Evolutionary conservation across 1,140 invertebrate genomes (phyloP).

Genomic region (Eriosoma lanigerum): DNA sequence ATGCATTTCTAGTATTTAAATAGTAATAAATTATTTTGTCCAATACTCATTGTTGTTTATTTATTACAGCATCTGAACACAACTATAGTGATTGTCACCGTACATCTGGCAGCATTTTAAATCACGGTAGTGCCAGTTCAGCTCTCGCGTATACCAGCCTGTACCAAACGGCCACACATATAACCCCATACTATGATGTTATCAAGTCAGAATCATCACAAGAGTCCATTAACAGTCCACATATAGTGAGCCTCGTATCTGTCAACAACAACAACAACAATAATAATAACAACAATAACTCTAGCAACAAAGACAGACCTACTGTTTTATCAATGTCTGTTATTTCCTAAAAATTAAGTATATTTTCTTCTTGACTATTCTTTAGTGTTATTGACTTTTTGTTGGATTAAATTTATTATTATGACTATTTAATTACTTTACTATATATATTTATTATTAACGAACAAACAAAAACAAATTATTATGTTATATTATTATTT

Average conservation of each 20-base stretch:
- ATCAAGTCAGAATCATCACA: constrained; percentile 9
- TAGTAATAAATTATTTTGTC: too few relatives aligned
- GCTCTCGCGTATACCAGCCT: constrained; percentile 24
- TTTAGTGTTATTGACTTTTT: constrained; percentile 43
- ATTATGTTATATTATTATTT: constrained; percentile 44
- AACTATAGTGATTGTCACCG: constrained; percentile 44
- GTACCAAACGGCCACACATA: constrained; percentile 26
- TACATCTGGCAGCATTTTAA: constrained; percentile 35
- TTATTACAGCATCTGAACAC: constrained; percentile 36
- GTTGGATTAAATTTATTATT: constrained; percentile 47
- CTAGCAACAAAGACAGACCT: constrained; percentile 53
- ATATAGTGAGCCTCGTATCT: constrained; percentile 52
- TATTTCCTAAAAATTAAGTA: constrained; percentile 35
- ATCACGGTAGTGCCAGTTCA: constrained; percentile 14
- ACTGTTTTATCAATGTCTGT: constrained; percentile 53
- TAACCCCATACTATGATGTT: constrained; percentile 52
- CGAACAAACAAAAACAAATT: constrained; percentile 38
- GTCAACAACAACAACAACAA: constrained; percentile 52
- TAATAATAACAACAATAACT: constrained; percentile 52
- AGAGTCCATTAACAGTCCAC: constrained; percentile 46
- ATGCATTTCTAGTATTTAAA: not conserved
- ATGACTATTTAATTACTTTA: not conserved
- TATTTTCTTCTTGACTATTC: constrained; percentile 38
- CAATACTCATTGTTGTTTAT: not conserved
- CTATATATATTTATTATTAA: constrained; percentile 34